Base-by-base conservation (phyloP, 30 jellyfish, hydroid and myxozoan genomes). In the Sanderia malayensis region DNA sequence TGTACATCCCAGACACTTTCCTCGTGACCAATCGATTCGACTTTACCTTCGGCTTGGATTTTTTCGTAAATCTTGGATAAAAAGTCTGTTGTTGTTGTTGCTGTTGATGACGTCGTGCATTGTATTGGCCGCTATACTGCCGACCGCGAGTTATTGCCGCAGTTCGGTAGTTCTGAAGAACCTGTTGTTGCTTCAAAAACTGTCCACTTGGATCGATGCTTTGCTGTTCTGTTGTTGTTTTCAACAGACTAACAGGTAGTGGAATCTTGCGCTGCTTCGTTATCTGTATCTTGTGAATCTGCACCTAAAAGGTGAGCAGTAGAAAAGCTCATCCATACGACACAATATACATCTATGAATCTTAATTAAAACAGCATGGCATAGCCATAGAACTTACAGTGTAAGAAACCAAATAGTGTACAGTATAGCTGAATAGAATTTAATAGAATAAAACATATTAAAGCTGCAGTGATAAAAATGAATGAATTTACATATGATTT, bases 1-100 rank as follows among this genome's bases (percentile, higher is more conserved):
- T 49, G 18, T 4, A 49, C 64, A 49, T 49, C 18, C 64, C 64
- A 19, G 64, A 49, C 18, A 49, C 64, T 49, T 49, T 49, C 25
- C 64, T 11, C 6, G 64, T 18, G 27, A 49, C 24, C 24, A 49
- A 18, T 19, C 64, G 64, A 19, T 49, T 49, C 24, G 64, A 19
- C 23, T 49, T 49, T 8, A 49, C 27, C 3, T 9, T 18, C 6
- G 64, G 64, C 18, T 49, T 49, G 25, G 7, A 19, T 19, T 49
- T 49, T 24, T 49, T 49, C 6, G 8, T 49, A 19, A 9, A 49
- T 19, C 27, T 11, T 4, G 64, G 64, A 49, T 49, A 49, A 7
- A 15, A 19, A 19, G 23, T 49, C 18, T 49, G 64, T 4, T 4
- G 25, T 19, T 49, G 64, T 19, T 11, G 64, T n/a, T n/a, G n/a